Base-by-base conservation (phyloP, 2,797 vertebrate genomes). In the Calcarius lapponicus region DNA sequence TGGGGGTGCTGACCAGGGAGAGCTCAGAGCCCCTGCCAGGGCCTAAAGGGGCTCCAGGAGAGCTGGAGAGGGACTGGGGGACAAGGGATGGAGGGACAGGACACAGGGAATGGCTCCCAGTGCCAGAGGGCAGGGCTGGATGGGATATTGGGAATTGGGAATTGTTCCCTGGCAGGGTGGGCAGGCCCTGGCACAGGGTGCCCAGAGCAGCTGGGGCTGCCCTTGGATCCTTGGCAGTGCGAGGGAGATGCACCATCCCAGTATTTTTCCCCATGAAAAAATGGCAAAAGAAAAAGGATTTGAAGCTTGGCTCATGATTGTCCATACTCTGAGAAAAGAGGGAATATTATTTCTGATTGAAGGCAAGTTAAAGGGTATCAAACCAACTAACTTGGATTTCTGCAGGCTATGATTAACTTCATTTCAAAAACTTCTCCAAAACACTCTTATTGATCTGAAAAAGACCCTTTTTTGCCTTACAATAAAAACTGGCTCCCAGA, bases 21-120 rank as follows among this genome's bases (percentile, higher is more conserved):
- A 70, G 0, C 31, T 62, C 21, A 70, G 34, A 70, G 83, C 19
- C 16, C 22, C 19, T 69, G 0, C 1, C 47, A 86, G 64, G 0
- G 42, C 13, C 31, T 31, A 6, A 65, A 84, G 51, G n/a, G 26
- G 57, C 25, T 70, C 17, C 73, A 78, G 25, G 31, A 62, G 29
- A 54, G 64, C 48, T 86, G 40, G 13, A 47, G 40, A 78, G n/a
- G 73, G 9, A 54, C 56, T 25, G 1, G 47, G 47, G 40, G 20
- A 69, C 40, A 69, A 61, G 56, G 25, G 1, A 3, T 47, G 47
- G 47, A 69, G 62, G 29, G 47, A 31, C 34, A 86, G 73, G 24
- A 69, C 19, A 9, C 18, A 36, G 47, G 64, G 47, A 61, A 53
- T 85, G 61, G 36, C 17, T 51, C 12, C 36, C 14, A 58, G 0